Evolutionary conservation across 2,113 vertebrate species (phyloP).

Genomic region (Campylomormyrus numenius): DNA sequence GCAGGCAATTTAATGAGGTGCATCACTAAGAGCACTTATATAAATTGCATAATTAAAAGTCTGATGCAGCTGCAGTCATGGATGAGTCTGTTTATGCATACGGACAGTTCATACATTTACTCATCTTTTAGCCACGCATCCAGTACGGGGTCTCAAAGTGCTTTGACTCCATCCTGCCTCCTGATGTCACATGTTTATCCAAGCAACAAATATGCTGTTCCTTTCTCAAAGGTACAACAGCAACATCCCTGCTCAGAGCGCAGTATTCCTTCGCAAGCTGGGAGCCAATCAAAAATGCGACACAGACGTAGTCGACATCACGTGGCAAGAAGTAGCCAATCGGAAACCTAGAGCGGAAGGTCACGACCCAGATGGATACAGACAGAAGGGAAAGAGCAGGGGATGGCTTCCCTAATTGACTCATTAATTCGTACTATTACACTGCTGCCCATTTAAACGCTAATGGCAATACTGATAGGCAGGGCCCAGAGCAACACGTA

Average conservation of each 20-base stretch:
- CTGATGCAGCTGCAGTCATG: not conserved
- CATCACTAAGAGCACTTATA: not conserved
- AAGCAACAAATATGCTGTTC: not conserved
- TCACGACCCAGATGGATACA: not conserved
- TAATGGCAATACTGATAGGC: not conserved
- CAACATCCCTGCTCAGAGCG: not conserved
- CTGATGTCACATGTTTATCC: not conserved
- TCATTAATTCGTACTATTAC: slow-evolving; percentile 3
- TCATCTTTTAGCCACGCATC: not conserved
- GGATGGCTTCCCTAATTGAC: not conserved
- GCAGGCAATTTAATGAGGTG: not conserved
- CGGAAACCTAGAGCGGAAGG: not conserved
- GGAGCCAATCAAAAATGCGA: not conserved
- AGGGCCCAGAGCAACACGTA: not conserved
- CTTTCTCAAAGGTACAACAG: not conserved
- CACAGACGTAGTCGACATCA: not conserved
- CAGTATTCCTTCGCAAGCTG: not conserved
- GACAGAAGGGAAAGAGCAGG: not conserved
- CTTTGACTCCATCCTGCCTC: not conserved
- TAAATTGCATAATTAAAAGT: not conserved
- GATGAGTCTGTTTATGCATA: slow-evolving; percentile 14
- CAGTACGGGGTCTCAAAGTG: not conserved
- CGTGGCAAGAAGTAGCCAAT: not conserved
- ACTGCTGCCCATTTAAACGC: not conserved
- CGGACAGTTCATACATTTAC: not conserved